Conservation (phyloP, 2,888 invertebrate genomes). For the Bombylius discolor region DNA sequence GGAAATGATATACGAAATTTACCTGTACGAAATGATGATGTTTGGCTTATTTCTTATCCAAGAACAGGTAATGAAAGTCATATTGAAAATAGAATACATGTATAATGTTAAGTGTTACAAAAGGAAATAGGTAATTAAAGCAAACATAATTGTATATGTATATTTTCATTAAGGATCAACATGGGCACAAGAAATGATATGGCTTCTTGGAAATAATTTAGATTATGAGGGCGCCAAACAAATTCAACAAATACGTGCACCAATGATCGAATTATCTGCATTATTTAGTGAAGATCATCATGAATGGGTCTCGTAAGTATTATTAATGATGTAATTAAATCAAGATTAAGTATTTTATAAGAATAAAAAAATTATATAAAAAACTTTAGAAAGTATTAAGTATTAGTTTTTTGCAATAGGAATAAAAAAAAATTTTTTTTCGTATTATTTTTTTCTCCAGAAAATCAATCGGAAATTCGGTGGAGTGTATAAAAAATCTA, state of each 20-base stretch:
- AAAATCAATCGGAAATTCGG: constrained; percentile 49
- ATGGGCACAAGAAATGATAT: constrained; percentile 89
- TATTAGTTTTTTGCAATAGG: too few species aligned
- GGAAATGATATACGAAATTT: constrained; percentile 58
- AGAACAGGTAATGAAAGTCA: constrained; percentile 54
- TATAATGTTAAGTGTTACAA: neutral
- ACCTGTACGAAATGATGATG: constrained; percentile 59
- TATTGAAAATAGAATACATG: neutral
- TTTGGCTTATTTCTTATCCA: constrained; percentile 80
- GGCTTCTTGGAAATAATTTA: constrained; percentile 70
- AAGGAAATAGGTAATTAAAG: neutral
- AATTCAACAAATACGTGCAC: constrained; percentile 43
- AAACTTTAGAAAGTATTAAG: too few species aligned
- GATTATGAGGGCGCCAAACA: constrained; percentile 63
- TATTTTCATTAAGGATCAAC: constrained; percentile 55
- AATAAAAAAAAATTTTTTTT: neutral
- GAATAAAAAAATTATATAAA: neutral
- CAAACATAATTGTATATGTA: neutral
- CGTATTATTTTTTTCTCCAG: constrained; percentile 5
- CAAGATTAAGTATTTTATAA: too few species aligned
- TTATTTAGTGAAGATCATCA: constrained; percentile 48
- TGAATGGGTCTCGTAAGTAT: constrained; percentile 45
- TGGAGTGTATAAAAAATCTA: constrained; percentile 53
- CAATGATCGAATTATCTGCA: constrained; percentile 58
- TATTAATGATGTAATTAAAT: constrained; percentile 19